Evolutionary conservation across 2,797 vertebrate species (phyloP).

Genomic region (Ptychadena robeensis): DNA sequence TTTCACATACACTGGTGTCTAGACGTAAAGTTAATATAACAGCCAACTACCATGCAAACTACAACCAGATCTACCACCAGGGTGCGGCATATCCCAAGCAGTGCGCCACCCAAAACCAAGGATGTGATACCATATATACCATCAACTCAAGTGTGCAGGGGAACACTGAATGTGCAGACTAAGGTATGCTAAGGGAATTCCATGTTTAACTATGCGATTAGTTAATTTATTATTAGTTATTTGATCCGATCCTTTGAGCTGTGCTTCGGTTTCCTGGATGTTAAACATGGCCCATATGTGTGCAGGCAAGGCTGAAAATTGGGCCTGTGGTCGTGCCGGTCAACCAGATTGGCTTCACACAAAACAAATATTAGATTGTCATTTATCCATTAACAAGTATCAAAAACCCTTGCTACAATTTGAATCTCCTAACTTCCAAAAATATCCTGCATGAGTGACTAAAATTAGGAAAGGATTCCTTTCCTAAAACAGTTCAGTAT

Average conservation of each 20-base stretch:
- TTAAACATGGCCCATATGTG: neutral
- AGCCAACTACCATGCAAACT: conserved; percentile 16
- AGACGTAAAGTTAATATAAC: neutral
- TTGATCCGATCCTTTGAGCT: neutral
- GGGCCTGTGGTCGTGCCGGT: too few relatives aligned
- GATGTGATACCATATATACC: neutral
- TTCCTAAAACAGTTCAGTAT: too few relatives aligned
- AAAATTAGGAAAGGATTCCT: too few relatives aligned
- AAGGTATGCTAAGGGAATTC: neutral
- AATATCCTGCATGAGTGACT: too few relatives aligned
- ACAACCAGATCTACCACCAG: neutral
- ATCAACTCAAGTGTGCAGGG: neutral
- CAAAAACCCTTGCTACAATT: too few relatives aligned
- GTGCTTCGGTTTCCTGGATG: neutral
- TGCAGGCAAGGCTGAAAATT: too few relatives aligned
- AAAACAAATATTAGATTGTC: too few relatives aligned
- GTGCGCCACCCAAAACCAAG: neutral
- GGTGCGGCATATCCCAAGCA: conserved; percentile 41
- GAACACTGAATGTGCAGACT: neutral
- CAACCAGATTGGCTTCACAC: too few relatives aligned
- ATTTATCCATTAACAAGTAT: neutral
- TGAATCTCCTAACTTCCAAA: too few relatives aligned
- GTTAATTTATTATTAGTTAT: neutral
- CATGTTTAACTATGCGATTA: neutral
- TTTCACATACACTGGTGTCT: neutral